Evolutionary conservation across 2,113 vertebrate species (phyloP), one percentile per base, ranked within the genome.

Genomic region (Leucopsar rothschildi): DNA sequence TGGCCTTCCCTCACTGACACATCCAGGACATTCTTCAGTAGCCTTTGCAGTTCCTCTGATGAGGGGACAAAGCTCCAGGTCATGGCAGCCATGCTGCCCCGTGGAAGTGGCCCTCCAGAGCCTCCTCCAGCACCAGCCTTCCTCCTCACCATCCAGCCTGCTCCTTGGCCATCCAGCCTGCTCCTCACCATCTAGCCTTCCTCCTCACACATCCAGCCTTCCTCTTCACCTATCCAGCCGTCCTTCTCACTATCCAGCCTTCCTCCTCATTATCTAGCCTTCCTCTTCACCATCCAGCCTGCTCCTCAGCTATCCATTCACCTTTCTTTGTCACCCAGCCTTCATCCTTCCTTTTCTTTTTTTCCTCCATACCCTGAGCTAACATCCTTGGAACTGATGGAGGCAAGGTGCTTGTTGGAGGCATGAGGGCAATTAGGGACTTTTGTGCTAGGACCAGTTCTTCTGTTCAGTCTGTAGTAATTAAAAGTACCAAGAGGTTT

Each of bases 1-100:
- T 49, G 44, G 24, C 31, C 31, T 24, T 40, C 56, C n/a, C 53
- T 60, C 55, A 18, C 33, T 1, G 44, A n/a, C 57, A 35, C 44
- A 9, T 4, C 1, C 1, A 45, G 64, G 13, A 8, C 0, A 0
- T 12, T 10, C 12, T 3, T 15, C 20, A 2, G n/a, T 1, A 31
- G 39, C 44, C 12, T 44, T 19, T 42, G 76, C 6, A 12, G 27
- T n/a, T 50, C 2, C 0, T n/a, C 57, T 21, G 10, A 3, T 2
- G 10, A 39, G 39, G 27, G 22, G 21, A 49, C 22, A 23, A 53
- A 63, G 39, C 11, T 31, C n/a, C 6, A 0, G 10, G 47, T 20
- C 19, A 2, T 17, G 16, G 31, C 20, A 63, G 66, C 12, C 20
- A 2, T 12, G 47, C 64, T 52, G 76, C 39, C 23, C 56, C 0